phyloP scores from a whole-genome alignment of 2,113 vertebrate species.

The Coturnix japonica region DNA sequence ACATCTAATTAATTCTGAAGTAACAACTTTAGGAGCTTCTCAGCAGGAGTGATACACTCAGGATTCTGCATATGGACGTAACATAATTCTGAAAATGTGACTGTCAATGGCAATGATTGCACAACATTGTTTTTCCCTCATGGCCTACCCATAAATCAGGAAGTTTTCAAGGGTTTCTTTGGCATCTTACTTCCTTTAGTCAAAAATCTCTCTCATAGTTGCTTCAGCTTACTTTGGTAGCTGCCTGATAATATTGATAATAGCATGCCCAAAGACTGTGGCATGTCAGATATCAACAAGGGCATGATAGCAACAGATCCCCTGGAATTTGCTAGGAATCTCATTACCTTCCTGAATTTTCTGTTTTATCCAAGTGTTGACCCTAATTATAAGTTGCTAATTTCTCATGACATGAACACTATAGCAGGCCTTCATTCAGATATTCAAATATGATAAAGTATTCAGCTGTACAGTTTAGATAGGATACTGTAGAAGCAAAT shows the following conservation, averaged over 20 bases:
- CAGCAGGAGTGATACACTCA: not conserved
- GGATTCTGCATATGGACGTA: not conserved
- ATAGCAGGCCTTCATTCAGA: not conserved
- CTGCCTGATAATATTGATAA: not conserved
- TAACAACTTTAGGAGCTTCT: not conserved
- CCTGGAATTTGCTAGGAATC: not conserved
- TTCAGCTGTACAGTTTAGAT: not conserved
- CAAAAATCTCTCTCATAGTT: not conserved
- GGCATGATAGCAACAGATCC: not conserved
- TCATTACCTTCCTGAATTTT: not conserved
- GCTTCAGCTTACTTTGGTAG: not conserved
- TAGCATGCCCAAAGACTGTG: not conserved
- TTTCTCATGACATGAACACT: not conserved
- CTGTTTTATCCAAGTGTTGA: not conserved
- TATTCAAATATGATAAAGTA: not conserved
- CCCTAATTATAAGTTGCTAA: not conserved
- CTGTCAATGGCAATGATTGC: not conserved
- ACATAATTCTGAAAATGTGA: not conserved
- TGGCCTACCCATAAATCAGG: not conserved
- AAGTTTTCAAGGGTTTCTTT: not conserved
- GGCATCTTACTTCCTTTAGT: not conserved
- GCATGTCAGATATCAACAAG: rapidly evolving
- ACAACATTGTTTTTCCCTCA: not conserved
- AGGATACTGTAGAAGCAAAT: not conserved
- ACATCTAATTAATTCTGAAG: not conserved